Evolutionary conservation across 2,797 vertebrate species (phyloP), one percentile per base, ranked within the genome.

Genomic region (Phylloscopus collybita): DNA sequence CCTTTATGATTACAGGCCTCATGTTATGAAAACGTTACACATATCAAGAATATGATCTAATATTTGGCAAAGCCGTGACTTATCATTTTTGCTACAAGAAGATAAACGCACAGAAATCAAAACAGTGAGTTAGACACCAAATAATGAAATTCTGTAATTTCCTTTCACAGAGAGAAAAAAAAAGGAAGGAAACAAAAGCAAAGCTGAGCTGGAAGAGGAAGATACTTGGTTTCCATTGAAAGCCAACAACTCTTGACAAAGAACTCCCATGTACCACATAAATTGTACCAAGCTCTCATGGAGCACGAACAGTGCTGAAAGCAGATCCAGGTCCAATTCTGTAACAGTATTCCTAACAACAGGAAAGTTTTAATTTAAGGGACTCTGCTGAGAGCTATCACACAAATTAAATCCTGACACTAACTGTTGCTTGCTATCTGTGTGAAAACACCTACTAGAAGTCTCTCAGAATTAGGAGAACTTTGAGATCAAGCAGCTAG

Each of bases 31-130:
- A 91, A 91, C 5, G 11, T 27, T 51, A 56, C 79, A 60, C 0
- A 0, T 83, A 81, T 44, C 73, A 92, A 90, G 38, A 90, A 73
- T 3, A 16, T 76, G 76, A 91, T 66, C 53, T 80, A 92, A 66
- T 61, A 91, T 87, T 92, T 93, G 90, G 71, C 88, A 71, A 94
- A 92, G 83, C 30, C 5, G 5, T 76, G 62, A 93, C 80, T 86
- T 81, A 74, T 1, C 38, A 54, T 57, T 88, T 85, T 93, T 90
- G 71, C 83, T 60, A 51, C 72, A 91, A 72, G 85, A 95, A 96
- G 72, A 93, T 81, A 93, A 95, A 96, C 50, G 80, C 59, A 10
- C 83, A 96, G 76, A 95, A 95, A 95, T 92, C 93, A 94, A 86
- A 95, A 84, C 86, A 92, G 51, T 20, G 36, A 88, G 30, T 57